Conservation (phyloP, 2,113 vertebrate genomes). For the Ciconia boyciana region DNA sequence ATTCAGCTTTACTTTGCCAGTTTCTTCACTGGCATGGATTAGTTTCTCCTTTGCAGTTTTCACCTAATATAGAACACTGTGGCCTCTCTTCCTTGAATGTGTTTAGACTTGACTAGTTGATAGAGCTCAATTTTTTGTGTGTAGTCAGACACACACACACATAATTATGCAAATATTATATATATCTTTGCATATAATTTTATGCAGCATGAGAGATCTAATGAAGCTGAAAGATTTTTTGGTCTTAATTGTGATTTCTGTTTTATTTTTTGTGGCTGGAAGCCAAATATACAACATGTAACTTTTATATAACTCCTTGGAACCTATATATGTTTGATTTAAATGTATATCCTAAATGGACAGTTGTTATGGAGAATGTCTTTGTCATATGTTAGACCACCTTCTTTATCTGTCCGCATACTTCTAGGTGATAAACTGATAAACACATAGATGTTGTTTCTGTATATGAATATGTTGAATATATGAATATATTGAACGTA, state of each 20-base stretch:
- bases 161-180: background rate
- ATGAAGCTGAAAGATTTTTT: background rate
- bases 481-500: background rate
- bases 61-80: background rate
- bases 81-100: background rate
- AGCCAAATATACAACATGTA: background rate
- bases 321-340: background rate
- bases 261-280: background rate
- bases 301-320: background rate
- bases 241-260: background rate
- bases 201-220: background rate
- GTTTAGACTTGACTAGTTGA: background rate
- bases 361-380: background rate
- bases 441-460: background rate
- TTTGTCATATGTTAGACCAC: background rate
- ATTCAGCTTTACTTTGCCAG: background rate
- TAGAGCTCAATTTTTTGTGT: background rate
- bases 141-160: background rate
- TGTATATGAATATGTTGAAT: background rate
- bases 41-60: background rate
- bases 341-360: background rate
- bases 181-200: background rate
- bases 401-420: background rate
- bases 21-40: background rate
- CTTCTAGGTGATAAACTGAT: background rate